Conservation (phyloP, 2,888 invertebrate species). For the Andrena bicolor region DNA sequence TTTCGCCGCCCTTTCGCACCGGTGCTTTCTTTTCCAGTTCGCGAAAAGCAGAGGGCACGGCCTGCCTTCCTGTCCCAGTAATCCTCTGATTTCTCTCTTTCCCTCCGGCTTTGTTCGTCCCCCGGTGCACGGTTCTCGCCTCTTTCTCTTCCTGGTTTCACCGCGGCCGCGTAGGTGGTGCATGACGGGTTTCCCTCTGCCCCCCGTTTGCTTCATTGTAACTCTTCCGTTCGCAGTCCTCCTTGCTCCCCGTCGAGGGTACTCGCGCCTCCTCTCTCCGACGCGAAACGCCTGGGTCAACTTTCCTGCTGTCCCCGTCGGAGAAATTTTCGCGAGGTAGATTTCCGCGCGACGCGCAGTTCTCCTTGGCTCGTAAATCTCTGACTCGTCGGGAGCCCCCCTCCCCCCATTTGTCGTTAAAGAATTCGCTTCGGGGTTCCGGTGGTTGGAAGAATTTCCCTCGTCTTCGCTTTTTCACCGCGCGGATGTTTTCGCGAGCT, state of each 20-base stretch:
- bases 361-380: constrained; percentile 24
- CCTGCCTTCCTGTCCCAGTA: constrained; percentile 22
- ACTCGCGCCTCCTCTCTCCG: constrained; percentile 18
- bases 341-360: constrained; percentile 20
- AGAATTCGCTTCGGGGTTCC: neutral
- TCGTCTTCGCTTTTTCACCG: no score
- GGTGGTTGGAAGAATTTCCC: neutral
- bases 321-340: constrained; percentile 19
- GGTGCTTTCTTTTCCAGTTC: neutral
- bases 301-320: constrained; percentile 15
- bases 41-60: constrained; percentile 13
- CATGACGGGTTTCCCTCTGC: constrained; percentile 41
- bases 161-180: constrained; percentile 53
- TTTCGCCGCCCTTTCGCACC: neutral
- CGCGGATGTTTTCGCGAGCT: neutral
- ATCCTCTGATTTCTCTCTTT: constrained; percentile 19
- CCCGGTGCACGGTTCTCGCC: neutral
- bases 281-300: constrained; percentile 36
- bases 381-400: constrained; percentile 9
- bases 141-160: constrained; percentile 63
- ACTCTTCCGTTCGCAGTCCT: constrained; percentile 36
- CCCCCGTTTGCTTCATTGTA: constrained; percentile 16
- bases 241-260: constrained; percentile 25
- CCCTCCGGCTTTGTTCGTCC: constrained; percentile 11
- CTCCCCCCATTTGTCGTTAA: neutral